Base-by-base conservation (phyloP, 2,797 vertebrate species). In the Pygocentrus nattereri region DNA sequence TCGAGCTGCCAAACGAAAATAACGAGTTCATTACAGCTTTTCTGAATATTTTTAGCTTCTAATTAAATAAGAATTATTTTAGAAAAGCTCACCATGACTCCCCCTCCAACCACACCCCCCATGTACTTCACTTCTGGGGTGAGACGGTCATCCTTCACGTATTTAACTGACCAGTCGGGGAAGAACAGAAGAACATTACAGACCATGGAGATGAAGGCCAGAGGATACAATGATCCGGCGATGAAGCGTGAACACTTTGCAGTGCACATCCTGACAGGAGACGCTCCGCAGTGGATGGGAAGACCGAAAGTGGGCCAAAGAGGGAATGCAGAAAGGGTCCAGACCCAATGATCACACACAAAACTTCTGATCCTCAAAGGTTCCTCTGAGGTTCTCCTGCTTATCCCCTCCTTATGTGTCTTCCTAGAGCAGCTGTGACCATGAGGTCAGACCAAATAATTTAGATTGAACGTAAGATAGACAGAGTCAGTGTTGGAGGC, bases 151-250 rank as follows among this genome's bases (percentile, higher is more conserved):
- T 92, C 85, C 59, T 87, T 31, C 3, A 87, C 87, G 0, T 92
- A 95, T 13, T 90, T 85, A 19, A 85, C 31, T 0, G 92, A 87
- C 82, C 92, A 94, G 21, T 72, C 90, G 0, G 95, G 95, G 80
- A 96, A 96, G 76, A 95, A 94, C 80, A 95, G 83, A 15, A 95
- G 89, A 0, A 95, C 91, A 88, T 96, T 96, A 70, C 92, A 94
- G 83, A 94, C 85, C 30, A 96, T 93, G 67, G 93, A 94, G 81
- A 94, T 89, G 50, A 92, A 0, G 0, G 76, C 92, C 15, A 96
- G 75, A 0, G 94, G 95, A 80, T 93, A 95, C 21, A 96, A 85
- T 34, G 87, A 4, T 0, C 89, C 74, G 0, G 93, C 94, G 3
- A 96, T 84, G 76, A 76, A 95, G 4, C 88, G 85, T 15, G 95